Evolutionary conservation across 2,797 vertebrate species (phyloP).

Genomic region (Mallotus villosus): DNA sequence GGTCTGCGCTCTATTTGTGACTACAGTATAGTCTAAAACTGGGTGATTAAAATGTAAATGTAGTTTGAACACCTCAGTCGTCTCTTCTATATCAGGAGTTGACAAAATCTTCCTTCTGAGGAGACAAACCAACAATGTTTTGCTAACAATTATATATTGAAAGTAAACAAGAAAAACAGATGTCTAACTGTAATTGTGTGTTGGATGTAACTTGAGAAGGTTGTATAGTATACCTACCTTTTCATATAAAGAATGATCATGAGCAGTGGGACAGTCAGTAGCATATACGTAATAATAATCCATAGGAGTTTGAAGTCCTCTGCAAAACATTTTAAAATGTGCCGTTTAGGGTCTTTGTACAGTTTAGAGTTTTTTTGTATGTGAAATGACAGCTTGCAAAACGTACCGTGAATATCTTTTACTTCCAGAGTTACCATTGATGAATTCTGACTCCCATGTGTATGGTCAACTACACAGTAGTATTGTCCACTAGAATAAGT

Average conservation of each 20-base stretch:
- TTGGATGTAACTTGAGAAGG: too few species aligned
- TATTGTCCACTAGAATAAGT: conserved; percentile 17
- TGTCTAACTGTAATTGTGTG: too few species aligned
- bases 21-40: too few species aligned
- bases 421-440: conserved; percentile 25
- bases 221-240: too few species aligned
- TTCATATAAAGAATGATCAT: neutral
- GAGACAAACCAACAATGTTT: conserved; percentile 10
- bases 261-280: neutral
- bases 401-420: conserved; percentile 13
- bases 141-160: too few species aligned
- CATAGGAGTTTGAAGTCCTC: too few species aligned
- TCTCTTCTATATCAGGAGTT: neutral
- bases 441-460: conserved; percentile 47
- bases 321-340: too few species aligned
- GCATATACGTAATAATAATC: too few species aligned
- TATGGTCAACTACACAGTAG: conserved; percentile 40
- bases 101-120: neutral
- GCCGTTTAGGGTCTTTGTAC: neutral
- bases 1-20: too few species aligned
- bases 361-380: neutral
- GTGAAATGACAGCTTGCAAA: neutral
- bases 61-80: conserved; percentile 17
- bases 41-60: too few species aligned
- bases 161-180: too few species aligned